Percentiles rank a stretch among this genome's conserved stretches.
Evolutionary conservation across 2,797 vertebrate genomes (phyloP).

Genomic region (Tinamus major): DNA sequence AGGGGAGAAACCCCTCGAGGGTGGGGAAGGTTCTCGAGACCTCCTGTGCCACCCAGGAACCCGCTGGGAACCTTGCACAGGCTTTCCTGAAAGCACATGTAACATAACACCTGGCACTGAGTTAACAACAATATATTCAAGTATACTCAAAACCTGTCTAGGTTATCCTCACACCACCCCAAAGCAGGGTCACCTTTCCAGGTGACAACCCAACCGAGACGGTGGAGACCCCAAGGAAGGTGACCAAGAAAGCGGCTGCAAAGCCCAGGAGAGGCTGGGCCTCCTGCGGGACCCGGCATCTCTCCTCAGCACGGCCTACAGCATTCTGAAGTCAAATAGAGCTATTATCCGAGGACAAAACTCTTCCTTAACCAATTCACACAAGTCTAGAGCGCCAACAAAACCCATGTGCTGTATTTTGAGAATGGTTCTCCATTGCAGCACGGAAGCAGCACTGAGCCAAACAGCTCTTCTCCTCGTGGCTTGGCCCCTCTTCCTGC

Average conservation of each 20-base stretch:
- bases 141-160: background rate
- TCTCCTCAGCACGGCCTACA: background rate
- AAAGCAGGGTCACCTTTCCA: too few relatives aligned
- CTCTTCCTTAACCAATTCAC: background rate
- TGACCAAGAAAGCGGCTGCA: background rate
- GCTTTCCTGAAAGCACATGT: background rate
- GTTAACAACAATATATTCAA: background rate
- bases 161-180: background rate
- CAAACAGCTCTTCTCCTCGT: background rate
- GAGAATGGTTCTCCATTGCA: background rate
- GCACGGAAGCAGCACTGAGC: background rate
- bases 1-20: rapidly evolving
- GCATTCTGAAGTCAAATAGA: background rate
- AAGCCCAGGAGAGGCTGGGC: background rate
- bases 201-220: rapidly evolving
- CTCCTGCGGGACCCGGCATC: background rate
- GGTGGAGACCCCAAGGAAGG: background rate
- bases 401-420: background rate
- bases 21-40: background rate
- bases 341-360: background rate
- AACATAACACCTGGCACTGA: background rate
- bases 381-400: background rate
- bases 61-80: background rate
- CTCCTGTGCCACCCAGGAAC: background rate
- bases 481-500: background rate